A percentile compares a stretch with the other conserved stretches of the same genome.
Evolutionary conservation across 2,797 vertebrate genomes (phyloP).

Genomic region (Gephyroberyx darwinii): DNA sequence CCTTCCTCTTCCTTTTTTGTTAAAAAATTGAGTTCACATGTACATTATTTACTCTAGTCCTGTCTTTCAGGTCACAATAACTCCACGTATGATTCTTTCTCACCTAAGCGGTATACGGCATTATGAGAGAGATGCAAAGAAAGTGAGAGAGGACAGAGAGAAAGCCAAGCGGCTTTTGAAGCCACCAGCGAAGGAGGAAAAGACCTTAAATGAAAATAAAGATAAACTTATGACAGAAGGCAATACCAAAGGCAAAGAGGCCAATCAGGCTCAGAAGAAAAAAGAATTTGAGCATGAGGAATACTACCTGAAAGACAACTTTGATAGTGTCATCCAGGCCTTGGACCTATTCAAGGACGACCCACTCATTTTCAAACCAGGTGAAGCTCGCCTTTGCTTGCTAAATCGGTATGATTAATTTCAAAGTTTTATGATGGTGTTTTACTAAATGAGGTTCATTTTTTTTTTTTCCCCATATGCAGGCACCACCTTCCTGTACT

Average conservation of each 20-base stretch:
- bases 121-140: slow-evolving; percentile 93
- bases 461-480: slow-evolving; percentile 10
- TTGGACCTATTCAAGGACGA: slow-evolving; percentile 96
- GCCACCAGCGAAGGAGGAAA: slow-evolving; percentile 67
- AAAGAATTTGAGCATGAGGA: slow-evolving; percentile 92
- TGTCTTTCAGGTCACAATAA: slow-evolving; percentile 88
- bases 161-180: slow-evolving; percentile 85
- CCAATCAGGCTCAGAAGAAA: slow-evolving; percentile 77
- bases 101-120: slow-evolving; percentile 97
- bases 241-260: slow-evolving; percentile 61
- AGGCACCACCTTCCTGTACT: slow-evolving; percentile 96
- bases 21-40: background rate
- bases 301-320: slow-evolving; percentile 93
- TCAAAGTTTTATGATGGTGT: background rate
- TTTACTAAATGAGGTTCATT: background rate
- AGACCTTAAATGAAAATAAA: slow-evolving; percentile 64
- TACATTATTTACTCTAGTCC: slow-evolving; percentile 29
- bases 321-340: slow-evolving; percentile 88
- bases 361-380: slow-evolving; percentile 94
- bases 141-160: slow-evolving; percentile 88
- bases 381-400: slow-evolving; percentile 75
- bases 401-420: background rate
- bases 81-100: slow-evolving; percentile 90
- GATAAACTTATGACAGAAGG: slow-evolving; percentile 64
- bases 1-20: background rate